These are phyloP conservation scores for Pediacus dermestoides DNA, from an alignment of 2,888 invertebrate species.

Conservation along the genomic window DNA sequence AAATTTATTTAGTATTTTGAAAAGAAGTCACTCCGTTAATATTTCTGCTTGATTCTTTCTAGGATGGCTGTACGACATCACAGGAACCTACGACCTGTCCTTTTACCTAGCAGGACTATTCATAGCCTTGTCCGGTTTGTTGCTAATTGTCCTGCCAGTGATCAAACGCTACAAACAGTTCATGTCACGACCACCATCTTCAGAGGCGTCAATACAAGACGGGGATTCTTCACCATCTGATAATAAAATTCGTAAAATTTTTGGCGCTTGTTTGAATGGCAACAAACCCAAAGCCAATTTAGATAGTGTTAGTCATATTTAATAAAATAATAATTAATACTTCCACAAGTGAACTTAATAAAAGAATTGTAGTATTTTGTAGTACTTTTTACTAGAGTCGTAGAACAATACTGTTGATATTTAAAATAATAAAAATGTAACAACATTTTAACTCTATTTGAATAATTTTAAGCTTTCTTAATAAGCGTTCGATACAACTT, in stretches of 20 bases:
- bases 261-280: conserved; percentile 35
- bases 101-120: conserved; percentile 80
- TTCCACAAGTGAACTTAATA: conserved; percentile 33
- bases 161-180: conserved; percentile 42
- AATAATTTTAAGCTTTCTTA: no score
- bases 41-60: conserved; percentile 25
- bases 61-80: conserved; percentile 81
- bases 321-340: conserved; percentile 17
- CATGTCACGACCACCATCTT: conserved; percentile 36
- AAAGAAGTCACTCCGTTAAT: no score
- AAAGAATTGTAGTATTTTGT: conserved; percentile 21
- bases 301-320: conserved; percentile 33
- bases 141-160: conserved; percentile 52
- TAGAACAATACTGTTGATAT: conserved; percentile 11
- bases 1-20: no score
- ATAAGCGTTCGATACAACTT: no score
- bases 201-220: conserved; percentile 30
- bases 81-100: conserved; percentile 71
- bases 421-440: no score
- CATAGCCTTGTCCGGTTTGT: conserved; percentile 69
- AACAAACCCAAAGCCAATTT: conserved; percentile 20
- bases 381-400: conserved; percentile 15
- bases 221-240: conserved; percentile 16
- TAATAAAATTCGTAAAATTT: conserved; percentile 16
- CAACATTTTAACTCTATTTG: no score